Percentiles rank a stretch among this genome's conserved stretches.
Evolutionary conservation across 2,113 vertebrate genomes (phyloP).

Genomic region (Rana temporaria): DNA sequence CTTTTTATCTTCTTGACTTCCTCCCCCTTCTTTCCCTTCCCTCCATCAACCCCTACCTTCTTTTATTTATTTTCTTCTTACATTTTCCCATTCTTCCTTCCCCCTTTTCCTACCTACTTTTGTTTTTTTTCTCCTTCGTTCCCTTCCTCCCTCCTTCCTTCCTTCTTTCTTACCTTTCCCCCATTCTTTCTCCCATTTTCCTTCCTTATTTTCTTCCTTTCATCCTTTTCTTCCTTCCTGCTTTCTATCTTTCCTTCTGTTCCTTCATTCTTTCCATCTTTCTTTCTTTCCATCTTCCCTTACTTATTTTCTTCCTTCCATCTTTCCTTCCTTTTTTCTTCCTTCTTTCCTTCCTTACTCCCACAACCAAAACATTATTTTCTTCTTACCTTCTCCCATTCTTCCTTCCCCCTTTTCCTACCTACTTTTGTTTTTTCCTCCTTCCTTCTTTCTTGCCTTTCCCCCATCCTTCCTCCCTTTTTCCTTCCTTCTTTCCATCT

Average conservation of each 20-base stretch:
- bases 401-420: neutral
- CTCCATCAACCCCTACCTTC: no score
- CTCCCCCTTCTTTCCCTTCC: neutral
- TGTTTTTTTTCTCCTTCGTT: neutral
- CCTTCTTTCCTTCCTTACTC: neutral
- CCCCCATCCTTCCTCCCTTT: neutral
- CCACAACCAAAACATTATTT: neutral
- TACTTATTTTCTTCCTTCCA: no score
- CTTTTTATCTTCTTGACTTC: neutral
- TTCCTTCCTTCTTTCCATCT: no score
- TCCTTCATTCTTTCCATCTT: neutral
- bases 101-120: no score
- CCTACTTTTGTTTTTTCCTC: neutral
- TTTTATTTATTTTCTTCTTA: neutral
- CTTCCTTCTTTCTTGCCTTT: neutral
- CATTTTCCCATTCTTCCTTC: neutral
- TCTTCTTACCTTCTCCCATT: no score
- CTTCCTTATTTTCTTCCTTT: neutral
- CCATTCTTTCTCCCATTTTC: neutral
- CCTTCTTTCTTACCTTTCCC: neutral
- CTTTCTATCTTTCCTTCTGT: neutral
- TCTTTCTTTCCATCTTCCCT: no score
- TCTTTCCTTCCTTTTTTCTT: neutral
- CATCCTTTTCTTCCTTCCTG: neutral
- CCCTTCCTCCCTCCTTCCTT: neutral